Base-by-base conservation (phyloP, 2,113 vertebrate species). In the Ctenodactylus gundi region DNA sequence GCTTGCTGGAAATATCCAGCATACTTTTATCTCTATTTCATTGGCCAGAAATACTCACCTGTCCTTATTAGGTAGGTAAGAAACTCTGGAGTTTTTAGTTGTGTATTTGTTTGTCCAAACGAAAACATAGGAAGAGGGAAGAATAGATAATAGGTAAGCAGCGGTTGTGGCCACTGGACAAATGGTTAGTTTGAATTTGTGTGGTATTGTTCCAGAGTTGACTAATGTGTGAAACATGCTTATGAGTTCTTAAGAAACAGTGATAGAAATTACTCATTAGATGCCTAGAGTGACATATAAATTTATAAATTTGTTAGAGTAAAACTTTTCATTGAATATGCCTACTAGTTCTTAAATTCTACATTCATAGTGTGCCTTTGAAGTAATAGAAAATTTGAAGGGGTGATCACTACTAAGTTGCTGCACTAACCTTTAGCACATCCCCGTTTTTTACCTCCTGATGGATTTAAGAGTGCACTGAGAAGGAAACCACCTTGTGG, bases 191-290 rank as follows among this genome's bases (percentile, higher is more conserved):
- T 60, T 76, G 12, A n/a, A 0, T 76, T 94, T 51, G 72, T 51
- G 6, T 55, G 49, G 4, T 60, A 29, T 14, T n/a, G 44, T 62
- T 85, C 17, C 27, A 65, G 27, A 62, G 0, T 93, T 93, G 88
- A 36, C 85, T 89, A 82, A 57, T 41, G 85, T 72, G 27, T 73
- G 41, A 83, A 68, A 82, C 15, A 2, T 77, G 55, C 60, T 70
- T 68, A 73, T 72, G 67, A 78, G 80, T 85, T 88, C 36, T 88
- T 80, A 80, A 12, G 21, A 85, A 55, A 46, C 5, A 1, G 18
- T 72, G 68, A 57, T 72, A 65, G 31, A 78, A 92, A 82, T 72
- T 87, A 57, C n/a, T 73, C 62, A 77, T 49, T 92, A 58, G 77
- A 58, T 72, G 20, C 23, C 55, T 53, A 72, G 18, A 11, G 15